Conservation (phyloP, 2,888 invertebrate genomes). For the Idaea aversata region DNA sequence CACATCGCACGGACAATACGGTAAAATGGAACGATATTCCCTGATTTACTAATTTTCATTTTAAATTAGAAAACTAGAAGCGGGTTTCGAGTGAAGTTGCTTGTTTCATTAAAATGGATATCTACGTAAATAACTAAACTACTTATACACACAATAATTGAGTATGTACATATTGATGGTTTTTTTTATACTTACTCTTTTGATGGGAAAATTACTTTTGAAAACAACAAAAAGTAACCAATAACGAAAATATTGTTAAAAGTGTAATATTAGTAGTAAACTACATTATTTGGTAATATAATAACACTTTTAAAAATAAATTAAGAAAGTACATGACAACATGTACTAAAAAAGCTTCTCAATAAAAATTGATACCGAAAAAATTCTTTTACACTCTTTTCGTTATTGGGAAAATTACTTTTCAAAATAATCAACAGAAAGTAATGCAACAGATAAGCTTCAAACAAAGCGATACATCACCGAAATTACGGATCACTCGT, state of each 20-base stretch:
- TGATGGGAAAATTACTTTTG: too few species aligned
- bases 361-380: neutral
- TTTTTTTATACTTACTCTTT: too few species aligned
- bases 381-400: neutral
- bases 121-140: too few species aligned
- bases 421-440: neutral
- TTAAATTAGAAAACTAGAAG: constrained; percentile 1
- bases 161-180: too few species aligned
- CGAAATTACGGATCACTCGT: constrained; percentile 16
- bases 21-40: constrained; percentile 25
- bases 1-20: constrained; percentile 48
- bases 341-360: neutral
- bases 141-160: too few species aligned
- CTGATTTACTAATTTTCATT: constrained; percentile 17
- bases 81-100: neutral
- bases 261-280: too few species aligned
- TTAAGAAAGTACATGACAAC: too few species aligned
- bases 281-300: too few species aligned
- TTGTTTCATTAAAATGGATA: neutral
- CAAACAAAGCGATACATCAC: constrained; percentile 12
- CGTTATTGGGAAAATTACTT: neutral
- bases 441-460: constrained; percentile 1
- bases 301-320: too few species aligned
- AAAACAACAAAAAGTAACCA: too few species aligned
- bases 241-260: too few species aligned